Base-by-base conservation (phyloP, 2,113 vertebrate genomes). In the Peromyscus leucopus region DNA sequence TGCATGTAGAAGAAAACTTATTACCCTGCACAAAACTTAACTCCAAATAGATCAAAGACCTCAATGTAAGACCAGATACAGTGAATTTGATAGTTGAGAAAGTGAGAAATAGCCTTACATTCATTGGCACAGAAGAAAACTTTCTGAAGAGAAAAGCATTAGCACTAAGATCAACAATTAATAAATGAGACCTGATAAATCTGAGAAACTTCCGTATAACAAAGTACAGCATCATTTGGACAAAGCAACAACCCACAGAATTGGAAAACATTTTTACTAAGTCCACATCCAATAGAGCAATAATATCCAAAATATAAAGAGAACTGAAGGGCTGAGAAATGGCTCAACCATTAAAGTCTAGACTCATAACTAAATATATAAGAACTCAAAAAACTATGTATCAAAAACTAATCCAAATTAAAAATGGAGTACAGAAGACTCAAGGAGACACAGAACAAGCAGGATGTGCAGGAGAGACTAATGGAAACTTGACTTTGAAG, bases 401-500 rank as follows among this genome's bases (percentile, higher is more conserved):
- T 24, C 33, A n/a, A 26, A 82, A 57, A 3, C 55, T 36, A 59
- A 82, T 59, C 11, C 21, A 7, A n/a, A 13, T 59, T n/a, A n/a
- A n/a, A 72, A 59, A n/a, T 82, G 17, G 42, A 42, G 42, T 42
- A 42, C 42, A 42, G 42, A 42, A 42, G 42, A 42, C 42, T 42
- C 42, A 42, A 42, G 42, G 3, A 42, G 42, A 42, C 42, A 42
- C 42, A 42, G 42, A 42, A 42, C 42, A 42, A 42, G 42, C 42
- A 42, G 42, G 42, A 42, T 42, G 42, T 42, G 42, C 42, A 42
- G 42, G 42, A 42, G 42, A 59, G 71, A 74, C 31, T 79, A 96
- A 72, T 90, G 75, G 26, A 90, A 90, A 92, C 24, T 3, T 17
- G 89, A 31, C n/a, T 92, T 71, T 96, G 82, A 95, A 75, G 57